A percentile compares a stretch with the other conserved stretches of the same genome.
Conservation (phyloP, 2,797 vertebrate species). For the Oreochromis grahami region DNA sequence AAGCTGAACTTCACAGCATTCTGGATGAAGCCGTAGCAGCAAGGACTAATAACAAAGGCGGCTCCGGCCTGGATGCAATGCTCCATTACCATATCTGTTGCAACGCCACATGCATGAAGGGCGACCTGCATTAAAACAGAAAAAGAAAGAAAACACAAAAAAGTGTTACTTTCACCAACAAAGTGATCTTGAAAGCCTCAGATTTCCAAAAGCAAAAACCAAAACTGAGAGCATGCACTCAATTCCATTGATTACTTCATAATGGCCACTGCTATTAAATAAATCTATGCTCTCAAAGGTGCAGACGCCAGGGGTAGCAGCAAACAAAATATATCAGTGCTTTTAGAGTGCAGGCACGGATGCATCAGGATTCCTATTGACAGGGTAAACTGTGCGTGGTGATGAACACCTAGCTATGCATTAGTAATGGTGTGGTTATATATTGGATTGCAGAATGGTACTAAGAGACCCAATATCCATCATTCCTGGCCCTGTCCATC, state of each 20-base stretch:
- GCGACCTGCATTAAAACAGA: slow-evolving; percentile 79
- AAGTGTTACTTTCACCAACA: not conserved
- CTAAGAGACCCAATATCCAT: not conserved
- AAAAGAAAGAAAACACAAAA: not conserved
- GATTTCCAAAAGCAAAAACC: not conserved
- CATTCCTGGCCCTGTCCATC: not conserved
- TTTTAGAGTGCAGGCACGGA: slow-evolving; percentile 45
- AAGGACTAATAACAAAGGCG: slow-evolving; percentile 90
- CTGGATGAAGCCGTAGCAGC: slow-evolving; percentile 97
- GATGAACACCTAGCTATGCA: slow-evolving; percentile 36
- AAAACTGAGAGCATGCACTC: slow-evolving; percentile 1
- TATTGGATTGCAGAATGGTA: slow-evolving; percentile 8
- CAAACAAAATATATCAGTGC: slow-evolving; percentile 45
- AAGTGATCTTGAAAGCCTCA: not conserved
- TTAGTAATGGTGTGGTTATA: slow-evolving; percentile 51
- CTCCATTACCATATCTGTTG: slow-evolving; percentile 96
- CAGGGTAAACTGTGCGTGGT: slow-evolving; percentile 55
- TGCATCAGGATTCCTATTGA: slow-evolving; percentile 26
- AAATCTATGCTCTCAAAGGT: slow-evolving; percentile 20
- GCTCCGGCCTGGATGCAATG: slow-evolving; percentile 84
- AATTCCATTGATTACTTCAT: slow-evolving; percentile 36
- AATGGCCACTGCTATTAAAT: slow-evolving; percentile 33
- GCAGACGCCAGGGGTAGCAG: not conserved
- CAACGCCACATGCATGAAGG: slow-evolving; percentile 93
- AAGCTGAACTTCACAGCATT: slow-evolving; percentile 93